Percentiles rank a stretch among this genome's conserved stretches.
Evolutionary conservation across 2,113 vertebrate species (phyloP).

Genomic region (Phaetusa simplex): DNA sequence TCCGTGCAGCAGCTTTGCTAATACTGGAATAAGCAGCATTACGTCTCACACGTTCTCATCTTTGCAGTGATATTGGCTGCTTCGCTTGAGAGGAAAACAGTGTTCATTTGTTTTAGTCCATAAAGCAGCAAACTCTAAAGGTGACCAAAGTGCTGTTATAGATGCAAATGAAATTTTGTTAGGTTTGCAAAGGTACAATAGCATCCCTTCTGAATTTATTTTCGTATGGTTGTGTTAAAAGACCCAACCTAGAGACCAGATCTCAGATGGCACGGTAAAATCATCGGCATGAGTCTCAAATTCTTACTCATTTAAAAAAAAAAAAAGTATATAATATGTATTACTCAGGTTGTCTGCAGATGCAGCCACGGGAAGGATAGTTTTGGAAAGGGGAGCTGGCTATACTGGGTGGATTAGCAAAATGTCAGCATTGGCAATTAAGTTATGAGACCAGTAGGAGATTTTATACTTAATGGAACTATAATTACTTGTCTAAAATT

Average conservation of each 20-base stretch:
- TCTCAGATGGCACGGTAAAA: not conserved
- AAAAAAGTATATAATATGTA: rapidly evolving
- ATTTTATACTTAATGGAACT: not conserved
- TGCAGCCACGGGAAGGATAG: not conserved
- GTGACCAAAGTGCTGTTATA: not conserved
- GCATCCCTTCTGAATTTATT: not conserved
- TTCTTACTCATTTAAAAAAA: not conserved
- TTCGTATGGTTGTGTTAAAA: not conserved
- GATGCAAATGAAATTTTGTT: not conserved
- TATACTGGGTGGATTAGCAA: not conserved
- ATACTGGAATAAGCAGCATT: not conserved
- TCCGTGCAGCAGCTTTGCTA: not conserved
- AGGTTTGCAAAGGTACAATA: not conserved
- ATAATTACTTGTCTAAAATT: not conserved
- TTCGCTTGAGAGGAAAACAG: not conserved
- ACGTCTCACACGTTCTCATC: not conserved
- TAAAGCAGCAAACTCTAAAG: not conserved
- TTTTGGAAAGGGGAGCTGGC: not conserved
- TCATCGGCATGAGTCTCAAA: not conserved
- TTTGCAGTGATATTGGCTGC: not conserved
- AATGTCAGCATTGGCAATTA: not conserved
- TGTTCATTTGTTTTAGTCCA: not conserved
- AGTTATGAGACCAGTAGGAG: not conserved
- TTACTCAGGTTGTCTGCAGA: not conserved
- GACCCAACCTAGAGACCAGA: not conserved